Base-by-base conservation (phyloP, 2,888 invertebrate genomes). In the Chalcosyrphus nemorum region DNA sequence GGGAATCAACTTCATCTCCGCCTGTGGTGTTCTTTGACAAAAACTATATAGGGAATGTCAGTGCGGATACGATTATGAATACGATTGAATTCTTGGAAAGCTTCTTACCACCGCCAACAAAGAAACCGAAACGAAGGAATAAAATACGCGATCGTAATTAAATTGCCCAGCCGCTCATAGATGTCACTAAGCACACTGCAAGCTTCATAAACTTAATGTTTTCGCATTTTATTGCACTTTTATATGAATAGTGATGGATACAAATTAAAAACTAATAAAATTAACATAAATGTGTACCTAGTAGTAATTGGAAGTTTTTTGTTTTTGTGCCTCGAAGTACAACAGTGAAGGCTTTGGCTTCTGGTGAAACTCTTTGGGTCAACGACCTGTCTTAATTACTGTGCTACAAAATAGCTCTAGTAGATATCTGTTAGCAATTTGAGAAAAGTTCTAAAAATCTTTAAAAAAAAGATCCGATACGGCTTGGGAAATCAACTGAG, bases 81-180 rank as follows among this genome's bases (percentile, higher is more conserved):
- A 91, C 91, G 4, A 91, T 91, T 6, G 90, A 91, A 50, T 91
- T 91, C 63, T 81, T 91, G 17, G 87, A 91, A 66, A 89, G 89
- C 66, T 91, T 91, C 65, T 72, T 91, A 27, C 90, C 90, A 21
- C 87, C 89, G 13, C 88, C 90, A 0, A 87, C 89, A 4, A 90
- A 89, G 74, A 89, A 89, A 29, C 87, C 88, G 15, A 90, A 87
- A 59, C 87, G 87, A 9, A 89, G 88, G 54, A 89, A 88, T 78
- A 89, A 88, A 5, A 89, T 90, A 2, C 90, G 90, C 3, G 74
- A 75, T n/a, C 84, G 80, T 38, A 57, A 21, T 38, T 82, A 68
- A 19, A 21, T 47, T 11, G 11, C 2, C 9, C 4, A 11, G 11
- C 4, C 1, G 21, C 38, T 38, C 1, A 38, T 5, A 13, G 13